Evolutionary conservation across 2,113 vertebrate genomes (phyloP), one percentile per base, ranked within the genome.

Genomic region (Alethe diademata): DNA sequence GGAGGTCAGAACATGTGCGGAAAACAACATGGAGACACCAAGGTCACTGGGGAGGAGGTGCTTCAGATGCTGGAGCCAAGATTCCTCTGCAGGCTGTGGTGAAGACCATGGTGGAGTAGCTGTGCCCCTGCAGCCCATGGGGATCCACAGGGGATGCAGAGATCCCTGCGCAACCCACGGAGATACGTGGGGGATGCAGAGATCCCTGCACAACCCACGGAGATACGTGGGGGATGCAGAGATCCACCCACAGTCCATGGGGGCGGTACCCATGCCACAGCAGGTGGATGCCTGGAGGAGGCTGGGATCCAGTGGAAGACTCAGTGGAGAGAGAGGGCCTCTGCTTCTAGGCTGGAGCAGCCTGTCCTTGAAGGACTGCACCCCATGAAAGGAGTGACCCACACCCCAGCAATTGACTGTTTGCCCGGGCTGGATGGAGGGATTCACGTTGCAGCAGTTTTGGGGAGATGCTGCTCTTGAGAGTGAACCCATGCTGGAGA

Each of bases 21-120:
- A 53, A 71, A 71, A 25, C 28, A 53, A 40, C 36, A 18, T 10
- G 36, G 36, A 31, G 19, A 17, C 35, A 51, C 67, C 26, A 38
- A 31, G 35, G 36, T 31, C 28, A 40, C 20, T 53, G 48, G 36
- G 23, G 20, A 40, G 67, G 48, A 18, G 36, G 29, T 71, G 36
- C 50, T 71, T 6, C 7, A 8, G 50, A 11, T 0, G 0, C 50
- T 1, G 1, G 29, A 54, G 36, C 50, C 1, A 6, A 54, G 22
- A 40, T 42, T 42, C 15, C 22, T 71, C 36, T 33, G 69, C 36
- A 42, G 36, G 29, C 36, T 0, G 5, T 33, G 22, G 50, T 33
- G 29, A 33, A 12, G 50, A 14, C 28, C 28, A 24, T 71, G 28
- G 19, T 51, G 15, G 51, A 53, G 36, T 20, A 31, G 48, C 8